Evolutionary conservation across 2,888 invertebrate species (phyloP).

Genomic region (Dendrolimus pini): DNA sequence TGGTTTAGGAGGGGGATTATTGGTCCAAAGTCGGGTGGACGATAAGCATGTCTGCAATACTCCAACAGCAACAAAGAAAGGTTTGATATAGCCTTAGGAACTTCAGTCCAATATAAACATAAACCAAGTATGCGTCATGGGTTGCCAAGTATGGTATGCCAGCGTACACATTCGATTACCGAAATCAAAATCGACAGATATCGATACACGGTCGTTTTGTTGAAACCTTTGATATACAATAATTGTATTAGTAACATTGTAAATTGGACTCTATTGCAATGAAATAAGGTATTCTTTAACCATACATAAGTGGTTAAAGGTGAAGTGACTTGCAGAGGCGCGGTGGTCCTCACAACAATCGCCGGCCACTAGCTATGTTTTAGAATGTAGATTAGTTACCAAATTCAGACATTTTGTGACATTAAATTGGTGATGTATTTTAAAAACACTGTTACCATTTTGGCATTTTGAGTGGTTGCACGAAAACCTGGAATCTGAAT

Average conservation of each 20-base stretch:
- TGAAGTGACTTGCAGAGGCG: slow-evolving; percentile 62
- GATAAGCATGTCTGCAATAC: too few relatives aligned
- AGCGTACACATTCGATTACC: slow-evolving; percentile 37
- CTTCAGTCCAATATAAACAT: too few relatives aligned
- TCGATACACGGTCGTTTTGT: slow-evolving; percentile 50
- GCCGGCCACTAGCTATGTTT: slow-evolving; percentile 43
- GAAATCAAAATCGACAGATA: slow-evolving; percentile 59
- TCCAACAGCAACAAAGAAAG: too few relatives aligned
- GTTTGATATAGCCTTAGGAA: too few relatives aligned
- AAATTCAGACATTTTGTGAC: background rate
- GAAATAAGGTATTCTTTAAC: slow-evolving; percentile 15
- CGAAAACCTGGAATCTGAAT: too few relatives aligned
- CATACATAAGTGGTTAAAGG: slow-evolving; percentile 10
- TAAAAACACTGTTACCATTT: too few relatives aligned
- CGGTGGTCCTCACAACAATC: slow-evolving; percentile 59
- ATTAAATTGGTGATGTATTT: too few relatives aligned
- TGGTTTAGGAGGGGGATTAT: too few relatives aligned
- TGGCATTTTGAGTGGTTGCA: too few relatives aligned
- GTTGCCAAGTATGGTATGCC: slow-evolving; percentile 7
- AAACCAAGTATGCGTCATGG: background rate
- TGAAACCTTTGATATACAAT: slow-evolving; percentile 28
- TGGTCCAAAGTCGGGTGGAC: too few relatives aligned
- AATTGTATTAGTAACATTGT: slow-evolving; percentile 1
- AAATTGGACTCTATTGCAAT: slow-evolving; percentile 16
- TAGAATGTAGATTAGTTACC: slow-evolving; percentile 11